Evolutionary conservation across 2,797 vertebrate species (phyloP).

Genomic region (Aldrovandia affinis): DNA sequence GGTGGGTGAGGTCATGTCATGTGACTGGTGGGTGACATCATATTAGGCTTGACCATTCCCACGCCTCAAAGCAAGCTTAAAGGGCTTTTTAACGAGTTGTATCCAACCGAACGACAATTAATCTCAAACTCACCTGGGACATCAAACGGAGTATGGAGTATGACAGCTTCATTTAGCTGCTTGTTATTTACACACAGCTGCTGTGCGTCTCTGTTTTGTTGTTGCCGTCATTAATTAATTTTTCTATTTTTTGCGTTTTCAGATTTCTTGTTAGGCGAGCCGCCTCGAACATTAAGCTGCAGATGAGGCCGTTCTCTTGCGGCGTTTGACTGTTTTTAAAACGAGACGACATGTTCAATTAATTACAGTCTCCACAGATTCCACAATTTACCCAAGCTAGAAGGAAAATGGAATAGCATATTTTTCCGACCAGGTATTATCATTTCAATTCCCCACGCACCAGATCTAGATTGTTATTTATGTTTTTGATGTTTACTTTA

Average conservation of each 20-base stretch:
- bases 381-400: slow-evolving; percentile 26
- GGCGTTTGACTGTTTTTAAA: slow-evolving; percentile 42
- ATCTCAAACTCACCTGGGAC: slow-evolving; percentile 14
- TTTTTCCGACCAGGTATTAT: slow-evolving; percentile 36
- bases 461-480: slow-evolving; percentile 14
- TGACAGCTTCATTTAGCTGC: slow-evolving; percentile 10
- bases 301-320: slow-evolving; percentile 38
- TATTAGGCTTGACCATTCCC: background rate
- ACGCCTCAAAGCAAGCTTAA: slow-evolving; percentile 7
- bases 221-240: slow-evolving; percentile 16
- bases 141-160: slow-evolving; percentile 4
- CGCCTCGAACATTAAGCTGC: slow-evolving; percentile 32
- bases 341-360: slow-evolving; percentile 52
- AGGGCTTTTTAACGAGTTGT: slow-evolving; percentile 18
- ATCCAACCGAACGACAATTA: slow-evolving; percentile 12
- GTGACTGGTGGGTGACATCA: background rate
- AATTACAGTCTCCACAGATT: slow-evolving; percentile 39
- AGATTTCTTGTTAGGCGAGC: slow-evolving; percentile 30
- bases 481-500: slow-evolving; percentile 26
- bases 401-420: slow-evolving; percentile 6
- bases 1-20: too few species aligned
- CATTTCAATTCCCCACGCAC: slow-evolving; percentile 31
- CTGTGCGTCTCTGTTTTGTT: slow-evolving; percentile 22
- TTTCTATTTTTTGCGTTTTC: slow-evolving; percentile 17
- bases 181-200: slow-evolving; percentile 24